Evolutionary conservation across 2,113 vertebrate species (phyloP).

Genomic region (Spilogale gracilis): DNA sequence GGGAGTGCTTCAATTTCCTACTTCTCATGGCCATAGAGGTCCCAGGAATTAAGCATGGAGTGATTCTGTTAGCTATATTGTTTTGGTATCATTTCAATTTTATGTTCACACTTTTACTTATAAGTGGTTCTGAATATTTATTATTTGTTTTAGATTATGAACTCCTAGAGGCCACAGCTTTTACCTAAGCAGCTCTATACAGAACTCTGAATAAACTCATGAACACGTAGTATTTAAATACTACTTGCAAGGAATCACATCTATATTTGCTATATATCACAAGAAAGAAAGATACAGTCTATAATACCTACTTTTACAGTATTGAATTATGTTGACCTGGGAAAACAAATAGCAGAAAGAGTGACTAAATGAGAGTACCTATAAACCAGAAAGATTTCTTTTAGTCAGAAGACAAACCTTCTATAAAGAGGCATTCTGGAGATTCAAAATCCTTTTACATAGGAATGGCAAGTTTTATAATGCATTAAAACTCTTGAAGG

Average conservation of each 20-base stretch:
- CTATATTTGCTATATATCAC: neutral
- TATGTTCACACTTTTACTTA: neutral
- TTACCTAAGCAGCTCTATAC: neutral
- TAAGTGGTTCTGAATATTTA: conserved; percentile 14
- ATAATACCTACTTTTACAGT: neutral
- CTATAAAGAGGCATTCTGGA: neutral
- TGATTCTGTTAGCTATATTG: neutral
- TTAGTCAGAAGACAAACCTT: conserved; percentile 30
- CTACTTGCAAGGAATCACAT: neutral
- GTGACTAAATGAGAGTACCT: neutral
- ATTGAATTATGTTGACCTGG: conserved; percentile 1
- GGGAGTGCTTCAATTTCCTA: neutral
- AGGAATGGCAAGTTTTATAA: neutral
- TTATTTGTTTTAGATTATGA: conserved; percentile 27
- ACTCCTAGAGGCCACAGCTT: neutral
- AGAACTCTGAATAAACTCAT: neutral
- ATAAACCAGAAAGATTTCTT: conserved; percentile 19
- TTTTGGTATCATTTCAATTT: neutral
- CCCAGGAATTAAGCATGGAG: neutral
- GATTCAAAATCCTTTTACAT: neutral
- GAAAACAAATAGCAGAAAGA: conserved; percentile 35
- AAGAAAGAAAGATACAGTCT: neutral
- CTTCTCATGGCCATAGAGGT: neutral
- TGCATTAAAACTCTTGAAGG: neutral
- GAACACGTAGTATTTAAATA: neutral